Conservation (phyloP, 2,113 vertebrate genomes). For the Eptesicus fuscus region DNA sequence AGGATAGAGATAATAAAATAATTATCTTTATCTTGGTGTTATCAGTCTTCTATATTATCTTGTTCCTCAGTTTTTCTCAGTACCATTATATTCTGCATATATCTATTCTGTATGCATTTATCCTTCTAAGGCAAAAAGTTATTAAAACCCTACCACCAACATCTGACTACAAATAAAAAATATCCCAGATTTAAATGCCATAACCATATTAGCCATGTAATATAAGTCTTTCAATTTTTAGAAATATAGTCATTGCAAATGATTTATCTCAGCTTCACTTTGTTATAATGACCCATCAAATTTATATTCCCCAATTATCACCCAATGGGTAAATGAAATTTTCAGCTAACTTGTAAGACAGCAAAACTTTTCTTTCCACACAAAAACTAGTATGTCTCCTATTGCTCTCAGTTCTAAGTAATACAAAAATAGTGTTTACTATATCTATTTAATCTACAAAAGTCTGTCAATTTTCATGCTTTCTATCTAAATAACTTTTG, state of each 20-base stretch:
- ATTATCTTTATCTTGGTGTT: neutral
- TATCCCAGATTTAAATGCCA: neutral
- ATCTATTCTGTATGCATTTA: neutral
- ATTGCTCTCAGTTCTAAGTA: neutral
- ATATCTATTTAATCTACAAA: neutral
- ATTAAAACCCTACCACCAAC: neutral
- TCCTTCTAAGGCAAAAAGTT: neutral
- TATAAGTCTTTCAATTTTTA: neutral
- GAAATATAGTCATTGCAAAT: neutral
- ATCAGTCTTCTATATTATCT: neutral
- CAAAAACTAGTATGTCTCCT: neutral
- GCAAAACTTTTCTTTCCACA: neutral
- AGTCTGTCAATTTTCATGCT: neutral
- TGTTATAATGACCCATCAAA: neutral
- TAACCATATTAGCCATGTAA: neutral
- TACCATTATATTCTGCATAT: neutral
- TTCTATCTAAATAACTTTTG: neutral
- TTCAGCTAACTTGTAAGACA: neutral
- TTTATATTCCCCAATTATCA: neutral
- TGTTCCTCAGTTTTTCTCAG: neutral
- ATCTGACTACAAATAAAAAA: constrained; percentile 20
- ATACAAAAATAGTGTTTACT: neutral
- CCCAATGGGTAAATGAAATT: neutral
- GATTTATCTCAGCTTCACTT: neutral
- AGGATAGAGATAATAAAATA: neutral